Conservation (phyloP, 2,113 vertebrate genomes). For the Leucosticte australis region DNA sequence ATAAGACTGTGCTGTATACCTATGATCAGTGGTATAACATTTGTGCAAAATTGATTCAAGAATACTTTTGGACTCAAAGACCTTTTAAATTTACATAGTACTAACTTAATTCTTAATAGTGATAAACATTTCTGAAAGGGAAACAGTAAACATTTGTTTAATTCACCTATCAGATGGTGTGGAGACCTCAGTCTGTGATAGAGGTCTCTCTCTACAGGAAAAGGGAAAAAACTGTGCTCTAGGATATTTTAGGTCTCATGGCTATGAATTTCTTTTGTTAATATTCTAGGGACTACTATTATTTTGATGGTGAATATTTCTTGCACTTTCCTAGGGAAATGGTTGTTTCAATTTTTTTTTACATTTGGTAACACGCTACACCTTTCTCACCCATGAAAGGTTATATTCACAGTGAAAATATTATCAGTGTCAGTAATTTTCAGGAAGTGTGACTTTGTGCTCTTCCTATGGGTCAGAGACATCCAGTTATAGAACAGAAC, state of each 20-base stretch:
- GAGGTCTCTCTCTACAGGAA: not conserved
- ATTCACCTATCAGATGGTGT: not conserved
- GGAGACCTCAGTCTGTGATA: not conserved
- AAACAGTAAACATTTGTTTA: not conserved
- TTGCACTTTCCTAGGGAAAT: not conserved
- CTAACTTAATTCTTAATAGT: not conserved
- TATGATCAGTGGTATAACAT: not conserved
- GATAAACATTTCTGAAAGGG: not conserved
- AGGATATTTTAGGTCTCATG: not conserved
- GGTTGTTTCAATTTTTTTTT: not conserved
- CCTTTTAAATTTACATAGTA: accelerated
- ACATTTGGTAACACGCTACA: not conserved
- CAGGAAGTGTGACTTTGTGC: not conserved
- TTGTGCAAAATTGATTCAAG: not conserved
- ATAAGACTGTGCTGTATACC: not conserved
- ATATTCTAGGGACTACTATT: not conserved
- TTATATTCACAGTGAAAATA: not conserved
- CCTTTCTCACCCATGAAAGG: not conserved
- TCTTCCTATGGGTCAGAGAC: not conserved
- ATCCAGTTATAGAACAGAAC: not conserved
- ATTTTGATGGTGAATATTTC: not conserved
- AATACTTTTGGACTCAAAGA: not conserved
- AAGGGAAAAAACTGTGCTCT: not conserved
- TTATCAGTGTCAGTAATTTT: not conserved
- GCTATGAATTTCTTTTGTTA: not conserved